Conservation (phyloP, 1,140 invertebrate genomes). For the Diuraphis noxia region DNA sequence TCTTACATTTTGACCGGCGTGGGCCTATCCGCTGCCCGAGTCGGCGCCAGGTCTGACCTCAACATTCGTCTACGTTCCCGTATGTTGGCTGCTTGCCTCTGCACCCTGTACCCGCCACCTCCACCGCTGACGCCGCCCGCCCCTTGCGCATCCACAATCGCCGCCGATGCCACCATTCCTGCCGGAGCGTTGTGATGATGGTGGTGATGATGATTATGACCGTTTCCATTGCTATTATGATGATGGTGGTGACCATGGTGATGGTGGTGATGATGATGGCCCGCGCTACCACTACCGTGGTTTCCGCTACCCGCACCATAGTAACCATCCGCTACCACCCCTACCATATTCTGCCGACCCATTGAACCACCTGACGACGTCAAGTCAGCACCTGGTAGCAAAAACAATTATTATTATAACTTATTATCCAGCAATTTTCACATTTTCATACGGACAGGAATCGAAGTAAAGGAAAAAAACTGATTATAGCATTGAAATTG, state of each 20-base stretch:
- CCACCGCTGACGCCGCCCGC: constrained; percentile 55
- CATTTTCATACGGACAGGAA: not conserved
- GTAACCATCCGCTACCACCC: not conserved
- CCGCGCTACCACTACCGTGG: not conserved
- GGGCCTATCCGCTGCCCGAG: constrained; percentile 56
- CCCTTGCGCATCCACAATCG: not conserved
- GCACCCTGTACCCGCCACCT: constrained; percentile 81
- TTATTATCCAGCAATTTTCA: not conserved
- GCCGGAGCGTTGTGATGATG: not conserved
- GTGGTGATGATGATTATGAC: not conserved
- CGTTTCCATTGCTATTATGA: not conserved
- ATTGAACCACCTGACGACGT: constrained; percentile 47
- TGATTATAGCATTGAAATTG: too few species aligned
- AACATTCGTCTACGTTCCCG: constrained; percentile 94
- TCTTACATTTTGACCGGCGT: constrained; percentile 60
- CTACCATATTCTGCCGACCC: not conserved
- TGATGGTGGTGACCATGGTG: constrained; percentile 53
- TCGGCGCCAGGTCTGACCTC: constrained; percentile 69
- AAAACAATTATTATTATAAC: not conserved
- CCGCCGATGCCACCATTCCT: too few species aligned
- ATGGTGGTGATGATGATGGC: not conserved
- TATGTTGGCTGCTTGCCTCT: constrained; percentile 88
- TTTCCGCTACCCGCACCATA: not conserved
- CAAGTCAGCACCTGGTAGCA: not conserved
- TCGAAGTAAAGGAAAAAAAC: not conserved